Evolutionary conservation across 2,888 invertebrate species (phyloP).

Genomic region (Scaptomyza cyrtandrae): DNA sequence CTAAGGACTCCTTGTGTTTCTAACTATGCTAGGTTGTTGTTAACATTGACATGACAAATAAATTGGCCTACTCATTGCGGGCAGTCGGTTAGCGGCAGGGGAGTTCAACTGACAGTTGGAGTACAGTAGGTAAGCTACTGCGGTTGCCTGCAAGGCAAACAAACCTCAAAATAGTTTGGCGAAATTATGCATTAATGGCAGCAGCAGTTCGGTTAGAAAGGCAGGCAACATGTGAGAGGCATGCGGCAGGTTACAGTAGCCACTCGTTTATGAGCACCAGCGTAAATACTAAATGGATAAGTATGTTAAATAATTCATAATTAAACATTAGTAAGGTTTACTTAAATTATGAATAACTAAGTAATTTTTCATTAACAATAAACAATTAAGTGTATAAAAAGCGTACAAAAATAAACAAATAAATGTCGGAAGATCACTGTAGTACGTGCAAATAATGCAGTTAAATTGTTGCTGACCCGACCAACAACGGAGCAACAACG

Average conservation of each 20-base stretch:
- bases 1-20: constrained; percentile 23
- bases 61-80: constrained; percentile 67
- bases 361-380: too few species aligned
- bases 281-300: not conserved
- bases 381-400: too few species aligned
- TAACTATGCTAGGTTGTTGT: constrained; percentile 51
- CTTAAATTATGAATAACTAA: too few species aligned
- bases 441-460: constrained; percentile 78
- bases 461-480: constrained; percentile 62
- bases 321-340: too few species aligned
- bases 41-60: constrained; percentile 81
- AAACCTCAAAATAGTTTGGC: constrained; percentile 81
- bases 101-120: constrained; percentile 22
- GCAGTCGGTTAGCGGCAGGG: not conserved
- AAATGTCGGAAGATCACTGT: constrained; percentile 9
- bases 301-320: not conserved
- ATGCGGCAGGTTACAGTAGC: not conserved
- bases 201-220: constrained; percentile 3
- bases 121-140: constrained; percentile 56
- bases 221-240: not conserved
- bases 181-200: constrained; percentile 80
- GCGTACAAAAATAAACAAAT: too few species aligned
- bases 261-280: not conserved
- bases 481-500: constrained; percentile 34
- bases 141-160: constrained; percentile 71